Base-by-base conservation (phyloP, 1,140 invertebrate species). In the Heliothis subflexa region DNA sequence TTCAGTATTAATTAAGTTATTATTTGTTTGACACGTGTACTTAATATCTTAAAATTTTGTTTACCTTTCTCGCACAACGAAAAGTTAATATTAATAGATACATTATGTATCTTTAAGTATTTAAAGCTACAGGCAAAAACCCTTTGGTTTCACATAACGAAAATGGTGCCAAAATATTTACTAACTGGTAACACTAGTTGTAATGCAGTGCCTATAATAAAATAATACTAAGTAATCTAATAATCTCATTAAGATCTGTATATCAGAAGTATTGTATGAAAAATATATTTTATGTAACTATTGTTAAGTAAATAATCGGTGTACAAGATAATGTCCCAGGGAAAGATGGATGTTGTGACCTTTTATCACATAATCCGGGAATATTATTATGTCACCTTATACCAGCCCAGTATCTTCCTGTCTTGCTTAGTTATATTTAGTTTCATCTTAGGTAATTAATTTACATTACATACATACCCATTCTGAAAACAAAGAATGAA, bases 91-190 rank as follows among this genome's bases (percentile, higher is more conserved):
- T 28, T 47, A 12, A n/a, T 64, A 16, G 40, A 1, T 16, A 47
- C 33, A 16, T 11, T 47, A 64, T 3, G 21, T 59, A 59, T 5
- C 21, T 25, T 12, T 64, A 59, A 47, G 55, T 59, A 25, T 73
- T 61, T n/a, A 12, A 62, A 75, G 73, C 59, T 62, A 75, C 59
- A 75, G 59, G 59, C 59, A 75, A 47, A 75, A 75, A 64, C 50
- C 47, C 40, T 45, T 57, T 75, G 47, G 73, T 75, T 75, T 61
- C 33, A 40, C 73, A n/a, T 75, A 45, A 75, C 45, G 62, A 64
- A 75, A 64, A 64, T 75, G 73, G 73, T 75, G 73, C 73, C 73
- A 75, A 75, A 75, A 75, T 64, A 75, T 75, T 50, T 68, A 75
- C 73, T 75, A 75, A 75, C 45, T 57, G 33, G 25, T 75, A 75